Conservation (phyloP, 2,888 invertebrate genomes). For the Andrena fulva region DNA sequence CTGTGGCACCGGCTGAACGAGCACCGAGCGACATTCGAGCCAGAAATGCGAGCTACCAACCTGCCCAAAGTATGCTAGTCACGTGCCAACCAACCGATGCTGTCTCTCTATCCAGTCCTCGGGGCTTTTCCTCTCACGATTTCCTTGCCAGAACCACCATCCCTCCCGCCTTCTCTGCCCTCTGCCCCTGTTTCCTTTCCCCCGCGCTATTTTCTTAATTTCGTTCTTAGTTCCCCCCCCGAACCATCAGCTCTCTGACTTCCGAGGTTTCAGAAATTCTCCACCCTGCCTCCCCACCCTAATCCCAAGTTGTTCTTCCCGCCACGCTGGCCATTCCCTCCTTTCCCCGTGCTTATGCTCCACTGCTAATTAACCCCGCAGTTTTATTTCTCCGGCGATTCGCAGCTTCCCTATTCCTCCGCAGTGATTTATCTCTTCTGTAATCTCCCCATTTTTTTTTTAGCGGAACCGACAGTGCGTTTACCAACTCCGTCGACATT, state of each 20-base stretch:
- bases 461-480: no score
- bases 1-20: constrained; percentile 56
- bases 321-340: no score
- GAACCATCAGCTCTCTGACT: background rate
- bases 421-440: no score
- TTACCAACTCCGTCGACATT: no score
- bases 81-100: constrained; percentile 79
- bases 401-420: background rate
- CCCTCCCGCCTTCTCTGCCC: background rate
- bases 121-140: constrained; percentile 65
- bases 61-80: constrained; percentile 76
- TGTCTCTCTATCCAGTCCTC: constrained; percentile 75
- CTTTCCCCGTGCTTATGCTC: no score
- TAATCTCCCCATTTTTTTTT: no score
- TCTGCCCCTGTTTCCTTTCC: background rate
- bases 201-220: constrained; percentile 19
- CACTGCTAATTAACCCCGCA: background rate
- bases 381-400: background rate
- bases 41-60: constrained; percentile 61
- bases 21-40: constrained; percentile 61
- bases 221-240: background rate
- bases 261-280: background rate
- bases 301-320: background rate
- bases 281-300: background rate
- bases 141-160: constrained; percentile 49